These are phyloP conservation scores for Apocrypta bakeri DNA, from an alignment of 1,140 invertebrate genomes.

Conservation along the genomic window DNA sequence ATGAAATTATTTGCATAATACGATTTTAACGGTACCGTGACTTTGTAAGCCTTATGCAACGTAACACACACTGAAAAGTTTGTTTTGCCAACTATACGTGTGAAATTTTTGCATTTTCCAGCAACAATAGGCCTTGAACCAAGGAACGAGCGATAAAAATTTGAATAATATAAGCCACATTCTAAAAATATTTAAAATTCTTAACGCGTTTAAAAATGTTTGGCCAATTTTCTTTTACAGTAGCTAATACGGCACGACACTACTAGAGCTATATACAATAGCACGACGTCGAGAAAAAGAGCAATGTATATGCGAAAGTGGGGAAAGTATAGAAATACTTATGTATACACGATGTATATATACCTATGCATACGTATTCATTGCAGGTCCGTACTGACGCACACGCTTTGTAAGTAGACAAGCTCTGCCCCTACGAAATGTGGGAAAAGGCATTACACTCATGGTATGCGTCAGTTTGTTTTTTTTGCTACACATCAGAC, in stretches of 20 bases:
- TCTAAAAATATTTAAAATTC: too few species aligned
- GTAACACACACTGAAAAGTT: not conserved
- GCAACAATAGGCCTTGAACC: too few species aligned
- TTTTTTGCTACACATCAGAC: not conserved
- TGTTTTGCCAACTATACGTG: not conserved
- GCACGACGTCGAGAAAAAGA: not conserved
- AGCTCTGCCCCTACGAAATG: not conserved
- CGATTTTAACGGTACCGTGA: not conserved
- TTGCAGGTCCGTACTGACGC: not conserved
- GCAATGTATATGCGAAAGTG: constrained; percentile 3
- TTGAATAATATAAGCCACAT: too few species aligned
- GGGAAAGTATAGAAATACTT: not conserved
- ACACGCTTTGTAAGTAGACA: not conserved
- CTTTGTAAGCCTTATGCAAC: not conserved
- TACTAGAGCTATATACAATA: too few species aligned
- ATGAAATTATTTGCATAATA: constrained; percentile 3
- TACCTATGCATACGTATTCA: not conserved
- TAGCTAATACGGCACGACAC: too few species aligned
- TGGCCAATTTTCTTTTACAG: too few species aligned
- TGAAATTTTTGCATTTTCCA: not conserved
- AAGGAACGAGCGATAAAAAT: too few species aligned
- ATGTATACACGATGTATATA: not conserved
- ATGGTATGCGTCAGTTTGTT: not conserved
- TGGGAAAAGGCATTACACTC: not conserved
- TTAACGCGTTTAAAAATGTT: too few species aligned